Evolutionary conservation across 1,140 invertebrate species (phyloP).

Genomic region (Steinernema feltiae): DNA sequence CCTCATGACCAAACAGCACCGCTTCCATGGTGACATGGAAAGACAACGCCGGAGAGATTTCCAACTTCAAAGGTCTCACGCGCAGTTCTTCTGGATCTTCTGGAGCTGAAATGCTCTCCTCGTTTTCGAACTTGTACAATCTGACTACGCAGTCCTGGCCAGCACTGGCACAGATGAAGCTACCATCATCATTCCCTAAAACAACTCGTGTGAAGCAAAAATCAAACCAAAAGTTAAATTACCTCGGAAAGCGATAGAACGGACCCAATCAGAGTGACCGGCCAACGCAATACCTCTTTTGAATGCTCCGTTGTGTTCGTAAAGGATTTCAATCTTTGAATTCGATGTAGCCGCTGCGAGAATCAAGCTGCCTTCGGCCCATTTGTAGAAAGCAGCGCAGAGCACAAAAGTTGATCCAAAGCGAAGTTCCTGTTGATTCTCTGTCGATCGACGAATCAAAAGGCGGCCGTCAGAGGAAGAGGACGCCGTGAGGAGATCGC

Average conservation of each 20-base stretch:
- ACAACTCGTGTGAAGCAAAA: background rate
- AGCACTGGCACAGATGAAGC: slow-evolving; percentile 2
- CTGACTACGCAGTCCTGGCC: background rate
- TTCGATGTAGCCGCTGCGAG: background rate
- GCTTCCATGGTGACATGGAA: slow-evolving; percentile 71
- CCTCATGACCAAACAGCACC: slow-evolving; percentile 81
- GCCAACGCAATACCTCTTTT: background rate
- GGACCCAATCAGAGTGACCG: background rate
- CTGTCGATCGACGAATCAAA: background rate
- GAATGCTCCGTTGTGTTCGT: background rate
- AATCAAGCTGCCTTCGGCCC: background rate
- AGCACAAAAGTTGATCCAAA: background rate
- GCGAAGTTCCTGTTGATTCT: background rate
- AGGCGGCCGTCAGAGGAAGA: background rate
- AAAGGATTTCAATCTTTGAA: background rate
- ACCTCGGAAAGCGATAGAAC: background rate
- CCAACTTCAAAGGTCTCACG: background rate
- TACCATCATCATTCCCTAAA: background rate
- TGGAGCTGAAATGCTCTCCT: background rate
- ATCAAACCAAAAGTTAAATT: background rate
- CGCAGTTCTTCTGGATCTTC: background rate
- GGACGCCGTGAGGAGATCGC: background rate
- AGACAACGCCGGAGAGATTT: background rate
- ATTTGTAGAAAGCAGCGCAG: slow-evolving; percentile 3
- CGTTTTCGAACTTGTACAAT: background rate